phyloP scores from a whole-genome alignment of 2,797 vertebrate genomes.

The Danio tinwini region DNA sequence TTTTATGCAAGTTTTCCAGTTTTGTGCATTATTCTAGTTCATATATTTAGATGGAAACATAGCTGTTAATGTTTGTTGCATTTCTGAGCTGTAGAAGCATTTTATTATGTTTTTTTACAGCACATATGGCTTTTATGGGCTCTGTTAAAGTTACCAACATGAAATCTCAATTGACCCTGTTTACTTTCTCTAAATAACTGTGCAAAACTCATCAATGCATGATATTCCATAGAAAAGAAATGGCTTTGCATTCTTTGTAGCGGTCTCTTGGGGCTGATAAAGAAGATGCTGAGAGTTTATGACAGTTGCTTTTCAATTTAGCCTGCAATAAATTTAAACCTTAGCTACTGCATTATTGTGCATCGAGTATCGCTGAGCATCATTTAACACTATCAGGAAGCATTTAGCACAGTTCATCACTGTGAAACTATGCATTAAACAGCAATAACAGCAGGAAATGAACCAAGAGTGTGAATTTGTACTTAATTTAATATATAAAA shows the following conservation, averaged over 20 bases:
- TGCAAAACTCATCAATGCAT: background rate
- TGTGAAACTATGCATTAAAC: constrained; percentile 7
- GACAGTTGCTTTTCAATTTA: constrained; percentile 14
- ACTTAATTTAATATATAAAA: too few species aligned
- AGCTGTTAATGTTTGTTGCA: background rate
- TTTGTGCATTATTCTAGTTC: too few species aligned
- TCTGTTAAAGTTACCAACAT: constrained; percentile 1
- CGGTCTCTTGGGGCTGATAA: background rate
- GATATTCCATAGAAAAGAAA: background rate
- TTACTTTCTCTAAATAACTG: background rate
- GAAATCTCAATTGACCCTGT: background rate
- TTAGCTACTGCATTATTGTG: constrained; percentile 6
- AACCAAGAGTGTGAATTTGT: background rate
- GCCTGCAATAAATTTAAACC: background rate
- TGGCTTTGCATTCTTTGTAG: background rate
- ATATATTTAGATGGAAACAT: too few species aligned
- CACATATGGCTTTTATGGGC: background rate
- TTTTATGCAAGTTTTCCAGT: too few species aligned
- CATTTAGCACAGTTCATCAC: background rate
- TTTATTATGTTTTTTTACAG: constrained; percentile 1
- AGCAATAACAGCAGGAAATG: background rate
- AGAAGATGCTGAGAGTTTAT: background rate
- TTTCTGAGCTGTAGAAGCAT: background rate
- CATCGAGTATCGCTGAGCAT: constrained; percentile 1
- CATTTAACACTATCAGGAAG: constrained; percentile 22